A percentile compares a stretch with the other conserved stretches of the same genome.
Evolutionary conservation across 2,113 vertebrate genomes (phyloP).

Genomic region (Arvicanthis niloticus): DNA sequence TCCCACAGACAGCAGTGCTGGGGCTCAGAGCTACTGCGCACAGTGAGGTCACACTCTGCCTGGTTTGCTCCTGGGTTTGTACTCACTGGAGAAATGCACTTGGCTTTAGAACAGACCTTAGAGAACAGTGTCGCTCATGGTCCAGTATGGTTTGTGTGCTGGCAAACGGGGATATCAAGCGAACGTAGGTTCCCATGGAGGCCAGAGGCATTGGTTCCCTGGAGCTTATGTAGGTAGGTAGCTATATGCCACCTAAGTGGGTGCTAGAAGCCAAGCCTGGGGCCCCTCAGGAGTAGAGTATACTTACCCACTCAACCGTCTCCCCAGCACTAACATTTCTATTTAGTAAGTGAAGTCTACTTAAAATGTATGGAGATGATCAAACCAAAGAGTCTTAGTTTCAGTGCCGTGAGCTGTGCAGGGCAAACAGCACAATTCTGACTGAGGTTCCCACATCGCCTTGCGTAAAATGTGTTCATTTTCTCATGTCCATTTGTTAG

Average conservation of each 20-base stretch:
- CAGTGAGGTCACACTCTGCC: background rate
- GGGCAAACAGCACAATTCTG: background rate
- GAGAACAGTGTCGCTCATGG: background rate
- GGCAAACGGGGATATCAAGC: background rate
- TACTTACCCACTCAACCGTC: background rate
- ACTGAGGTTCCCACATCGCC: background rate
- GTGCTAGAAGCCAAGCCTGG: no score
- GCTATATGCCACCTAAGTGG: background rate
- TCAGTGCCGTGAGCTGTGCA: background rate
- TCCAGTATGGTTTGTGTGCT: background rate
- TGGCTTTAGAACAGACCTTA: background rate
- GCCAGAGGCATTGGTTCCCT: background rate
- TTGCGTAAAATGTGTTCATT: background rate
- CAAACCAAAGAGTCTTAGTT: constrained; percentile 3
- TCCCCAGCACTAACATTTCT: background rate
- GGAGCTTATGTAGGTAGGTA: rapidly evolving
- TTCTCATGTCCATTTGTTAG: background rate
- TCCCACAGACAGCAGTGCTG: background rate
- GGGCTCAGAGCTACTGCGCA: background rate
- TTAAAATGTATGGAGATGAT: constrained; percentile 56
- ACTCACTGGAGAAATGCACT: background rate
- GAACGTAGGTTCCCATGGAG: background rate
- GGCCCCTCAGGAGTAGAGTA: background rate
- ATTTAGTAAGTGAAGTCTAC: background rate
- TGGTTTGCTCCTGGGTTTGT: background rate